A percentile compares a stretch with the other conserved stretches of the same genome.
Evolutionary conservation across 92 coral and sea anemone genomes (phyloP).

Genomic region (Scolanthus callimorphus): DNA sequence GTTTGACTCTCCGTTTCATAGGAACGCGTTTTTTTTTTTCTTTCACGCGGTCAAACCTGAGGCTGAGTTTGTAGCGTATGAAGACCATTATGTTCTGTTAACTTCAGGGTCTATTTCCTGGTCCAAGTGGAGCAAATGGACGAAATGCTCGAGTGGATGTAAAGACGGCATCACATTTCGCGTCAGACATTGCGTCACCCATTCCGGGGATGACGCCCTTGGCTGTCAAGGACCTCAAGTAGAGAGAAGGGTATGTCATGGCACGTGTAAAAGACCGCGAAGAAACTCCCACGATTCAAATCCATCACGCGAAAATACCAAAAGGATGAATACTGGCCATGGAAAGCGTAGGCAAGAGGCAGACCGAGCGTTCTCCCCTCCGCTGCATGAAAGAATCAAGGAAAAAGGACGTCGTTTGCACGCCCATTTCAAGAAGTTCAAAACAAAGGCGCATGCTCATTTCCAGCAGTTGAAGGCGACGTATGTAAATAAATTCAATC

Average conservation of each 20-base stretch:
- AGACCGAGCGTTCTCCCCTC: background rate
- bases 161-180: conserved; percentile 4
- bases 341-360: background rate
- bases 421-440: background rate
- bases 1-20: no score
- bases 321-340: no score
- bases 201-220: background rate
- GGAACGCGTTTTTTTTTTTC: no score
- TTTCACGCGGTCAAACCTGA: no score
- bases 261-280: background rate
- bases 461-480: background rate
- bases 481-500: background rate
- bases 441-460: background rate
- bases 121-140: conserved; percentile 23
- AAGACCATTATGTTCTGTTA: background rate
- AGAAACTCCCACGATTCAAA: background rate
- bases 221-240: conserved; percentile 3
- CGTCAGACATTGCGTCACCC: conserved; percentile 9
- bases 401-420: background rate
- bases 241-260: background rate
- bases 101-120: conserved; percentile 1
- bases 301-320: background rate
- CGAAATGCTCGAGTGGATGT: conserved; percentile 7
- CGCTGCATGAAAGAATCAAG: background rate
- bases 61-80: no score